Evolutionary conservation across 2,113 vertebrate species (phyloP), one percentile per base, ranked within the genome.

Genomic region (Stegastes partitus): DNA sequence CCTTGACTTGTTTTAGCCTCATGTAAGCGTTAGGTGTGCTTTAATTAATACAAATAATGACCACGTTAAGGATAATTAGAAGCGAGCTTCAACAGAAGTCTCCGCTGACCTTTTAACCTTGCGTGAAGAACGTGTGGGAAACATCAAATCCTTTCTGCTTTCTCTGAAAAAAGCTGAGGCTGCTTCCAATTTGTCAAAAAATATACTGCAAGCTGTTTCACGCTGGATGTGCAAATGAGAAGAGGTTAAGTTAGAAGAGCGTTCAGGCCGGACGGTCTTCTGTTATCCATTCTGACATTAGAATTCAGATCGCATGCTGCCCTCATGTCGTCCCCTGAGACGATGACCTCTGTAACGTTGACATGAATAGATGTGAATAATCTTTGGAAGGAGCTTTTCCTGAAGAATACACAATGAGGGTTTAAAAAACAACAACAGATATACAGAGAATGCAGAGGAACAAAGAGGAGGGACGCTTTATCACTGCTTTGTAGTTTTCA

Each of bases 341-440:
- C 1, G 10, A 23, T 54, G 23, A 42, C 54, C 67, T 71, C 31
- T 72, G 19, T 22, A 39, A 9, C n/a, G 50, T 9, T 47, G 61
- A 66, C 44, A 59, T 26, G 26, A 70, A 37, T 28, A 76, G 26
- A 44, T 53, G 62, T 37, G n/a, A 53, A 34, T 31, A 15, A 61
- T 61, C 25, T 45, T 69, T 74, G 25, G 4, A 68, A 67, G 23
- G 34, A 28, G 59, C 11, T 49, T n/a, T 19, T 16, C 5, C 5
- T 19, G 37, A 67, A 73, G 62, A 56, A 26, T 28, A 47, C 45
- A 26, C 22, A 11, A 16, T 11, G 11, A 25, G 45, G 3, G 3
- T 6, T 73, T 57, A 39, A 61, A 49, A 44, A 2, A 49, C 22
- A 68, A 19, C 21, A 6, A 3, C 51, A 34, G 47, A 74, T 9